Conservation (phyloP, 2,888 invertebrate species). For the Odontocerum albicorne region DNA sequence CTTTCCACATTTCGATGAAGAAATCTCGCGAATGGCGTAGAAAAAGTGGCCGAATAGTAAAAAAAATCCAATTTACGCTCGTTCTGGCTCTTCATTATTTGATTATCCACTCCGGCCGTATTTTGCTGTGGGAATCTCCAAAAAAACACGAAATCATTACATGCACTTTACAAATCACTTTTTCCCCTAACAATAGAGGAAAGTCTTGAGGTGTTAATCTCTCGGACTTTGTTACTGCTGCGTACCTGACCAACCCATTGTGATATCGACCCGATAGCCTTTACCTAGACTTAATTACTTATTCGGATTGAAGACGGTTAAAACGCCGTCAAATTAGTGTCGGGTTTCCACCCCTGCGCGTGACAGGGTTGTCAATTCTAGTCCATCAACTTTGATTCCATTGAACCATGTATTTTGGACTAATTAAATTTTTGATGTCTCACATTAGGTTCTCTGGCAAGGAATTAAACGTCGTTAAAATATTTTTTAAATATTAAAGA, state of each 20-base stretch:
- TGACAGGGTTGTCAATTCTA: background rate
- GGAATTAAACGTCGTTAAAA: too few relatives aligned
- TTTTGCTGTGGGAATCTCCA: conserved; percentile 31
- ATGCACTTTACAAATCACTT: conserved; percentile 39
- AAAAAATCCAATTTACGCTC: conserved; percentile 24
- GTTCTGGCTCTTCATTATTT: conserved; percentile 23
- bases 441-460: too few relatives aligned
- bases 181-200: conserved; percentile 26
- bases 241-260: conserved; percentile 19
- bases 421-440: too few relatives aligned
- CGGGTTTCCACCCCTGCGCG: conserved; percentile 5
- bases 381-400: too few relatives aligned
- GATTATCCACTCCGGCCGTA: conserved; percentile 26
- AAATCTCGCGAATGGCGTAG: too few relatives aligned
- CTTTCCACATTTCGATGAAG: too few relatives aligned
- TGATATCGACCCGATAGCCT: conserved; percentile 21
- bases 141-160: conserved; percentile 38
- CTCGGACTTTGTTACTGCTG: conserved; percentile 17
- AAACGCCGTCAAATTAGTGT: conserved; percentile 32
- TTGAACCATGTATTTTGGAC: too few relatives aligned
- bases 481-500: too few relatives aligned
- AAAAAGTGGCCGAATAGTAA: conserved; percentile 8
- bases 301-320: conserved; percentile 24
- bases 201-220: conserved; percentile 20
- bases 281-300: conserved; percentile 32